These are phyloP conservation scores for Idaea dimidiata DNA, from an alignment of 2,888 invertebrate species.

Conservation along the genomic window DNA sequence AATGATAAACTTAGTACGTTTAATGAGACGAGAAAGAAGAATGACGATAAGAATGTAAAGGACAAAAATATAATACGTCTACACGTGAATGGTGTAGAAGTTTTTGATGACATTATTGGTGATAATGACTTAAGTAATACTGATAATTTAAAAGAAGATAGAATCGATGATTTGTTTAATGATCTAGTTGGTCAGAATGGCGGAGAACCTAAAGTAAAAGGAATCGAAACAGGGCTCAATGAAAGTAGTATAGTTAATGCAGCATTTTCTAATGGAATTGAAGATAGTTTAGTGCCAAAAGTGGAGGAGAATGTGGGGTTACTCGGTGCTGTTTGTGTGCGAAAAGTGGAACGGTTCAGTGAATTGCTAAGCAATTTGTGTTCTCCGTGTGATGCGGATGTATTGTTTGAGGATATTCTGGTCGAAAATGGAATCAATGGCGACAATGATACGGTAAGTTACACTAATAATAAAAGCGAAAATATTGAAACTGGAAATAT, in stretches of 20 bases:
- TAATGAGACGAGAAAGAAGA: conserved; percentile 44
- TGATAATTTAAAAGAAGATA: conserved; percentile 57
- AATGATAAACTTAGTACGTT: conserved; percentile 37
- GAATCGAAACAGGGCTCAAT: conserved; percentile 48
- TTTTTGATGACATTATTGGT: conserved; percentile 63
- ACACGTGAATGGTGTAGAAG: conserved; percentile 57
- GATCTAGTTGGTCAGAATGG: conserved; percentile 51
- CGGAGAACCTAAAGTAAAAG: conserved; percentile 41
- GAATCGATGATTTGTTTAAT: conserved; percentile 68
- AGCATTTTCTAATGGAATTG: conserved; percentile 47
- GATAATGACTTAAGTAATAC: conserved; percentile 52
- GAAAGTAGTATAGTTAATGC: conserved; percentile 51
- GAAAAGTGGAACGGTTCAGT: conserved; percentile 77
- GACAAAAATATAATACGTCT: conserved; percentile 38
- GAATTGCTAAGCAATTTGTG: conserved; percentile 76
- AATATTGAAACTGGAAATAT: too few species aligned
- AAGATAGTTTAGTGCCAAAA: conserved; percentile 70
- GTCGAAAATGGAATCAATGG: conserved; percentile 68
- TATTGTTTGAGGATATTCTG: conserved; percentile 71
- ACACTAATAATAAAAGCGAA: not conserved
- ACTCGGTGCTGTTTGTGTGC: conserved; percentile 73
- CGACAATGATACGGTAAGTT: conserved; percentile 56
- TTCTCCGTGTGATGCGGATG: conserved; percentile 72
- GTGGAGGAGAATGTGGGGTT: conserved; percentile 60
- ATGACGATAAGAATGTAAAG: conserved; percentile 48